Evolutionary conservation across 2,113 vertebrate species (phyloP).

Genomic region (Mirounga angustirostris): DNA sequence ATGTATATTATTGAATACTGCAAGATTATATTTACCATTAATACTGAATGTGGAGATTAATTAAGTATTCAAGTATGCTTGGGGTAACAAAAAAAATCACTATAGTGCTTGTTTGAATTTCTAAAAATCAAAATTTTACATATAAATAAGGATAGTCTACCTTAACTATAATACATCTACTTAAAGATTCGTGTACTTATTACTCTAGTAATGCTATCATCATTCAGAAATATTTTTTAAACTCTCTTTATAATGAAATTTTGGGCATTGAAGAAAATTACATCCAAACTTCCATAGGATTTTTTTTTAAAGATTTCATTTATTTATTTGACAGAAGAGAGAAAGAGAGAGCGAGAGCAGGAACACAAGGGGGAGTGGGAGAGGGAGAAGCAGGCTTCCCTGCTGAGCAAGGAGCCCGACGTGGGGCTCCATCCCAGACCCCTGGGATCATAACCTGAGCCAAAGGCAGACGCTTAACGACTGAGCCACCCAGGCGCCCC

Average conservation of each 20-base stretch:
- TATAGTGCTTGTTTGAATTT: background rate
- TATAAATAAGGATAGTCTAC: background rate
- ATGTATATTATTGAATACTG: background rate
- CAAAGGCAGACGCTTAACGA: no score
- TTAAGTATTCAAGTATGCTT: slow-evolving; percentile 32
- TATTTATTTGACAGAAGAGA: no score
- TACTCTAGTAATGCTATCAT: background rate
- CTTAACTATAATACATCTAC: background rate
- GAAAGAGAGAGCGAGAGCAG: no score
- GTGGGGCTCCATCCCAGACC: no score
- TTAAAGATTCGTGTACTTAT: background rate
- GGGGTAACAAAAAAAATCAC: background rate
- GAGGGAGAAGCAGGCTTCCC: no score
- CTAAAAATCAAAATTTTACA: slow-evolving; percentile 42
- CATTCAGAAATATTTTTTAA: slow-evolving; percentile 44
- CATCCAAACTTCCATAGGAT: background rate
- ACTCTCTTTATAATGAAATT: slow-evolving; percentile 24
- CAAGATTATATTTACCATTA: background rate
- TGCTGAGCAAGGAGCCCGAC: no score
- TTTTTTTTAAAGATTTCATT: background rate
- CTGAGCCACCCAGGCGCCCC: no score
- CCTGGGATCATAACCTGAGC: no score
- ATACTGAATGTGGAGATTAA: slow-evolving; percentile 7
- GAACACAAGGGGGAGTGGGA: no score
- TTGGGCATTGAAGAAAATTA: background rate